Percentiles rank a stretch among this genome's conserved stretches.
Evolutionary conservation across 2,113 vertebrate genomes (phyloP).

Genomic region (Brachionichthys hirsutus): DNA sequence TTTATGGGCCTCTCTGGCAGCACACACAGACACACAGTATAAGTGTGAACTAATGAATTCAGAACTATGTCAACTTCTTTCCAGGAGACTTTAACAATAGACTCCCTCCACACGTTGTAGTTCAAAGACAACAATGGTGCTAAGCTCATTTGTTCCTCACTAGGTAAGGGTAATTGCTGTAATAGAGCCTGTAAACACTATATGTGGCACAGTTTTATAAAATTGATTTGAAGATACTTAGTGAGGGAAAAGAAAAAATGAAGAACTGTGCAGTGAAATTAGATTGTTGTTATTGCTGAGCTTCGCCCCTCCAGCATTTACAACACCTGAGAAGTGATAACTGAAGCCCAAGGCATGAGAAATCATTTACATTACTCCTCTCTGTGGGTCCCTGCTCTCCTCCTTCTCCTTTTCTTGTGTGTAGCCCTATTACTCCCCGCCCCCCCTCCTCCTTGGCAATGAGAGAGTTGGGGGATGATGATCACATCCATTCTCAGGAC

Average conservation of each 20-base stretch:
- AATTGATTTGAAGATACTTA: too few species aligned
- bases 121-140: slow-evolving; percentile 13
- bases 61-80: slow-evolving; percentile 44
- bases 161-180: slow-evolving; percentile 6
- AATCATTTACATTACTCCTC: slow-evolving; percentile 68
- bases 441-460: slow-evolving; percentile 60
- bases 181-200: too few species aligned
- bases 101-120: slow-evolving; percentile 6
- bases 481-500: slow-evolving; percentile 85
- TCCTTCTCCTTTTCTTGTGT: slow-evolving; percentile 63
- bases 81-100: slow-evolving; percentile 30
- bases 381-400: slow-evolving; percentile 46
- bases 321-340: slow-evolving; percentile 38
- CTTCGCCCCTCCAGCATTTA: slow-evolving; percentile 41
- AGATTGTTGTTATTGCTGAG: slow-evolving; percentile 10
- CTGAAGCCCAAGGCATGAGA: slow-evolving; percentile 48
- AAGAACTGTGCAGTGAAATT: neutral
- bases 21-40: slow-evolving; percentile 43
- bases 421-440: slow-evolving; percentile 11
- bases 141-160: slow-evolving; percentile 14
- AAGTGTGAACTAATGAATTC: slow-evolving; percentile 59
- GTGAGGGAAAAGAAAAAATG: neutral
- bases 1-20: slow-evolving; percentile 64
- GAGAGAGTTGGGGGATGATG: slow-evolving; percentile 64
- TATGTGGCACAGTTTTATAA: too few species aligned